Evolutionary conservation across 1,140 invertebrate species (phyloP).

Genomic region (Babylonia areolata): DNA sequence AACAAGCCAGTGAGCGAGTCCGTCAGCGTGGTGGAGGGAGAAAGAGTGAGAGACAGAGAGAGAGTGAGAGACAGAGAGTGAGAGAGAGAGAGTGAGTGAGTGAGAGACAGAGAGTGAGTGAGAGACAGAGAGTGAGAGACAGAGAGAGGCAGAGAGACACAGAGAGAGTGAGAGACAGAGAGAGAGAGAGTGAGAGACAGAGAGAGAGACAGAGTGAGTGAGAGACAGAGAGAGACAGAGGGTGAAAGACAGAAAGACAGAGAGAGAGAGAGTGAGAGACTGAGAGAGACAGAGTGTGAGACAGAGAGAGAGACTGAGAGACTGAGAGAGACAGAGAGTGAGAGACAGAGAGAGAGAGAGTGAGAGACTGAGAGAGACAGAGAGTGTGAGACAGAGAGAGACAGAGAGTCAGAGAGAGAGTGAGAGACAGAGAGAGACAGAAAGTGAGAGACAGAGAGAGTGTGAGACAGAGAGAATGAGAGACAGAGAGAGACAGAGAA

Average conservation of each 20-base stretch:
- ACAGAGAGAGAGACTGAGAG: constrained; percentile 23
- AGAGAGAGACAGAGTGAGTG: not conserved
- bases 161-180: constrained; percentile 41
- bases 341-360: constrained; percentile 30
- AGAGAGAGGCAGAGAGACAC: constrained; percentile 36
- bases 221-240: constrained; percentile 2
- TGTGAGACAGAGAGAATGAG: no score
- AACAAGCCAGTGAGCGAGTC: no score
- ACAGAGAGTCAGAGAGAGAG: no score
- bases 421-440: no score
- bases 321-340: constrained; percentile 32
- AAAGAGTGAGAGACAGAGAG: no score
- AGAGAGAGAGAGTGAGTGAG: constrained; percentile 47
- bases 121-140: constrained; percentile 45
- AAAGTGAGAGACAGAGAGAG: no score
- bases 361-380: not conserved
- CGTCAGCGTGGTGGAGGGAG: no score
- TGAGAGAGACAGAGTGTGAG: not conserved
- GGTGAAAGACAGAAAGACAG: not conserved
- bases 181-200: constrained; percentile 1
- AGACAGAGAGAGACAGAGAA: no score
- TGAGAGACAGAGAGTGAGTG: constrained; percentile 41
- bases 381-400: not conserved
- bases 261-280: constrained; percentile 7
- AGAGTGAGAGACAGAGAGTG: no score